These are phyloP conservation scores for sheep (Ovis aries) DNA, from an alignment of 2,113 vertebrate species.

Conservation along the genomic window DNA sequence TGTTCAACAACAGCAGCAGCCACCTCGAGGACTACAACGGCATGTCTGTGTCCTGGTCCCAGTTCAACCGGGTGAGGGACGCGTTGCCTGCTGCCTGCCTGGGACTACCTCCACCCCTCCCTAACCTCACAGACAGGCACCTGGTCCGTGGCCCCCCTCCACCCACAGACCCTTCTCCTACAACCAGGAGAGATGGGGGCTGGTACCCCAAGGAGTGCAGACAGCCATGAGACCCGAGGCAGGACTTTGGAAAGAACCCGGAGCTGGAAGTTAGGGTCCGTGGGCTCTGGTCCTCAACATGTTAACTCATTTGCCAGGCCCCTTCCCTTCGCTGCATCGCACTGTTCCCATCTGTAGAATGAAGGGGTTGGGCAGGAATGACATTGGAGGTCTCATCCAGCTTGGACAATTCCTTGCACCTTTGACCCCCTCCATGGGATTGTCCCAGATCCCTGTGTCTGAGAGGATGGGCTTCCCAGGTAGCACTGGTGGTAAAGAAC, in stretches of 20 bases:
- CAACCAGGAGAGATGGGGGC: not conserved
- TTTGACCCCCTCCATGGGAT: not conserved
- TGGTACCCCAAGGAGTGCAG: not conserved
- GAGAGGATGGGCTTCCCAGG: not conserved
- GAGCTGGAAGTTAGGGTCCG: not conserved
- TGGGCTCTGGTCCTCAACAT: no score
- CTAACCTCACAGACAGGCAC: conserved; percentile 74
- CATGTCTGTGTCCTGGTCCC: conserved; percentile 97
- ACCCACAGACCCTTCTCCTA: not conserved
- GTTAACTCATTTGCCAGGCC: not conserved
- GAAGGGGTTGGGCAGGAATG: not conserved
- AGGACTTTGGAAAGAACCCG: rapidly evolving
- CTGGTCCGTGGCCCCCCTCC: not conserved
- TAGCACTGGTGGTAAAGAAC: not conserved
- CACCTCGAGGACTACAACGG: conserved; percentile 91
- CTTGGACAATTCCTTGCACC: not conserved
- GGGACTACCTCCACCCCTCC: not conserved
- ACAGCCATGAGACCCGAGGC: not conserved
- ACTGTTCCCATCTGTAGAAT: not conserved
- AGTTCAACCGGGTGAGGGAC: conserved; percentile 89
- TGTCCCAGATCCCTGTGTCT: not conserved
- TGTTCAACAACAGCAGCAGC: conserved; percentile 91
- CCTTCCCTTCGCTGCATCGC: not conserved
- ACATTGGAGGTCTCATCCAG: not conserved
- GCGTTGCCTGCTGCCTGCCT: not conserved